These are phyloP conservation scores for Clanis bilineata DNA, from an alignment of 2,888 invertebrate species.

Conservation along the genomic window DNA sequence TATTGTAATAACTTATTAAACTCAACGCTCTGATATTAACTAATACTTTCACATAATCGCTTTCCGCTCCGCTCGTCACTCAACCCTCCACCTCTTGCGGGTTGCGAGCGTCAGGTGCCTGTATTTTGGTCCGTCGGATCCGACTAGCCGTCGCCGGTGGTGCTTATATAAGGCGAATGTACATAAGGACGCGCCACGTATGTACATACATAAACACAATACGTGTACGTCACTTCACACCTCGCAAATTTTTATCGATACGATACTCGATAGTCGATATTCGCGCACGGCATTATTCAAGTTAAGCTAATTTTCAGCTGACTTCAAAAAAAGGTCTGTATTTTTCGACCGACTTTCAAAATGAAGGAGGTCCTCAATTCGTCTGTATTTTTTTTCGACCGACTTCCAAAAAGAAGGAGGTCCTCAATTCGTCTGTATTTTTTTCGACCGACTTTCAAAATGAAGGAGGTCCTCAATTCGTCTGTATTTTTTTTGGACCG, in stretches of 20 bases:
- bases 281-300: not conserved
- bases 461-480: too few species aligned
- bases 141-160: constrained; percentile 66
- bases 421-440: too few species aligned
- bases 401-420: too few species aligned
- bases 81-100: constrained; percentile 29
- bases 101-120: constrained; percentile 76
- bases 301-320: not conserved
- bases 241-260: constrained; percentile 32
- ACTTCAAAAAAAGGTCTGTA: not conserved
- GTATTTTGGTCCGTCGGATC: constrained; percentile 75
- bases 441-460: too few species aligned
- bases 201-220: constrained; percentile 25
- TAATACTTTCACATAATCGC: constrained; percentile 22
- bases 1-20: too few species aligned
- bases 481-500: too few species aligned
- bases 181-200: constrained; percentile 26
- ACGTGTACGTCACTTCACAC: constrained; percentile 29
- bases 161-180: constrained; percentile 65
- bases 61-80: constrained; percentile 2
- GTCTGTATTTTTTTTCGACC: too few species aligned
- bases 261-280: constrained; percentile 18
- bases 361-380: too few species aligned
- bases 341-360: not conserved
- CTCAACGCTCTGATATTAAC: too few species aligned